Percentiles rank a stretch among this genome's conserved stretches.
Conservation (phyloP, 2,888 invertebrate species). For the Lasiommata megera region DNA sequence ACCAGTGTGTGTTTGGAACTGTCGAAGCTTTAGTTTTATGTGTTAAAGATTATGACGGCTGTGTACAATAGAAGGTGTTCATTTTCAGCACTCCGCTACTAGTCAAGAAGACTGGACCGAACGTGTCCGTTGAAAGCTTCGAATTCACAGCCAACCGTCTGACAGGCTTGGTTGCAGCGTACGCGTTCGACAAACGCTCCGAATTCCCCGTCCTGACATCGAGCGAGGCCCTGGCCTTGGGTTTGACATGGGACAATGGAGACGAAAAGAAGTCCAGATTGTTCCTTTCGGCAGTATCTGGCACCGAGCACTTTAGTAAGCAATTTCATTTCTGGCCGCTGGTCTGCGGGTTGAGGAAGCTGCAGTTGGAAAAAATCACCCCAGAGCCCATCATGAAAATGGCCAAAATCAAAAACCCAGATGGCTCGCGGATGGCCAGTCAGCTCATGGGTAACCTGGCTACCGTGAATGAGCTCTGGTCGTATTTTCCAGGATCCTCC, state of each 20-base stretch:
- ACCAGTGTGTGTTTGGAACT: too few species aligned
- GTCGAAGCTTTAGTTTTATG: too few species aligned
- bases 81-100: conserved; percentile 48
- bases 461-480: conserved; percentile 41
- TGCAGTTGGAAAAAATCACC: conserved; percentile 49
- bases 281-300: conserved; percentile 50
- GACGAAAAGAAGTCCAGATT: conserved; percentile 41
- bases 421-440: conserved; percentile 42
- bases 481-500: conserved; percentile 38
- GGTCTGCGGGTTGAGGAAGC: conserved; percentile 50
- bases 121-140: conserved; percentile 42
- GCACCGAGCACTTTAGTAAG: conserved; percentile 50
- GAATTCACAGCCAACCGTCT: conserved; percentile 57
- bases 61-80: too few species aligned
- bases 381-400: conserved; percentile 46
- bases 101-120: conserved; percentile 46
- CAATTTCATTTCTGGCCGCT: conserved; percentile 53
- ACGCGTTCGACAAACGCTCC: conserved; percentile 47
- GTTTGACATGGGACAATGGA: conserved; percentile 48
- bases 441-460: conserved; percentile 39
- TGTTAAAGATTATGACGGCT: too few species aligned
- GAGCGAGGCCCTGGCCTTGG: conserved; percentile 45
- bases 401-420: conserved; percentile 49
- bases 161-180: conserved; percentile 49
- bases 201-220: conserved; percentile 42